phyloP scores from a whole-genome alignment of 1,140 invertebrate genomes.

The Drosophila tani region DNA sequence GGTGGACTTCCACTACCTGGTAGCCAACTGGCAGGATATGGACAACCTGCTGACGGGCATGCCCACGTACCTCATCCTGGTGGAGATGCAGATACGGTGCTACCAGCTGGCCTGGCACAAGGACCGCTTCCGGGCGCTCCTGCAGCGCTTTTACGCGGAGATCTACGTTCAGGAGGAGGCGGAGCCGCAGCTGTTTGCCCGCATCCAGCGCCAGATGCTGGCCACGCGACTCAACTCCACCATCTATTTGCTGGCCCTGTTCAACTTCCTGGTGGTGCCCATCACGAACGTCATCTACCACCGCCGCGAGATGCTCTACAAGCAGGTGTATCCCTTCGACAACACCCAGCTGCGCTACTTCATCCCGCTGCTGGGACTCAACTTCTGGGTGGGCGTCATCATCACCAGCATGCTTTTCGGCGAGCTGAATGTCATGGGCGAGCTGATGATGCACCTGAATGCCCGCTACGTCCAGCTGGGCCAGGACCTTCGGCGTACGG shows the following conservation, averaged over 20 bases:
- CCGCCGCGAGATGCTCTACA: constrained; percentile 65
- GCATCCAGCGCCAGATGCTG: constrained; percentile 59
- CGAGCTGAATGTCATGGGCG: constrained; percentile 72
- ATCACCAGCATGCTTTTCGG: constrained; percentile 67
- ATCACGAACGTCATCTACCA: constrained; percentile 59
- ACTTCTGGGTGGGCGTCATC: constrained; percentile 67
- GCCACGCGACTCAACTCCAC: constrained; percentile 57
- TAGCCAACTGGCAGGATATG: constrained; percentile 54
- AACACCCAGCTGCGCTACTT: constrained; percentile 46
- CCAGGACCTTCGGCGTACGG: constrained; percentile 35
- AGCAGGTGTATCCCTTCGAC: constrained; percentile 67
- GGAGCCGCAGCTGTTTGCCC: constrained; percentile 34
- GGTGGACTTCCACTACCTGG: constrained; percentile 63
- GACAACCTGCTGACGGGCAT: constrained; percentile 67
- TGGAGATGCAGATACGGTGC: constrained; percentile 68
- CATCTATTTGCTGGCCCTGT: constrained; percentile 56
- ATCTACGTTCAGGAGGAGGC: constrained; percentile 55
- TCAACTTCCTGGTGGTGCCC: constrained; percentile 59
- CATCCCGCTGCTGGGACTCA: constrained; percentile 53
- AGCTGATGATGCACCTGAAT: constrained; percentile 74
- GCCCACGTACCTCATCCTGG: constrained; percentile 65
- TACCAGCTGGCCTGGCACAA: constrained; percentile 65
- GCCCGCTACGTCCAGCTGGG: constrained; percentile 61
- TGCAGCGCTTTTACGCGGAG: constrained; percentile 65
- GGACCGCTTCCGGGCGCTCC: constrained; percentile 46